Conservation (phyloP, 2,888 invertebrate genomes). For the Leptinotarsa juncta region DNA sequence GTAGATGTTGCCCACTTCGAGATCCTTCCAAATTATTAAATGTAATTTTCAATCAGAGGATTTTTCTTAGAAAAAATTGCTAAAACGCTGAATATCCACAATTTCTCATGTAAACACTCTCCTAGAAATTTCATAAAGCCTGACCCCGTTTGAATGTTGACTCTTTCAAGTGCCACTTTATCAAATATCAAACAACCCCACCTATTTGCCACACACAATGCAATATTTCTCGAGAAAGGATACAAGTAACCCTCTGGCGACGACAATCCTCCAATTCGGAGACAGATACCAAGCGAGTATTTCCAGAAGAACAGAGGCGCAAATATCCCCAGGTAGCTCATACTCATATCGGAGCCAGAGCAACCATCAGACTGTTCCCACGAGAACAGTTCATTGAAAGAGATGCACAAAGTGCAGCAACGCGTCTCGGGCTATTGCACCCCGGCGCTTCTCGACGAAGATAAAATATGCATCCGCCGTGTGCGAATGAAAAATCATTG, state of each 20-base stretch:
- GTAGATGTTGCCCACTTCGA: no score
- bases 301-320: neutral
- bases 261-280: neutral
- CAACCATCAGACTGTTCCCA: conserved; percentile 3
- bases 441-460: neutral
- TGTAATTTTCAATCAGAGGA: no score
- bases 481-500: conserved; percentile 4
- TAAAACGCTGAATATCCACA: no score
- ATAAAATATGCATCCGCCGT: conserved; percentile 2
- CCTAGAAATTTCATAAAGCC: neutral
- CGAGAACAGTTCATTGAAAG: conserved; percentile 2
- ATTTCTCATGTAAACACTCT: no score
- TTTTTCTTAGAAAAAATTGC: no score
- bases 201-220: neutral
- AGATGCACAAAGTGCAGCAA: conserved; percentile 11
- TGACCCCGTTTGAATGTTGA: neutral
- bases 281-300: neutral
- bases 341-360: conserved; percentile 7
- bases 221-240: conserved; percentile 8
- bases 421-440: conserved; percentile 7
- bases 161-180: neutral
- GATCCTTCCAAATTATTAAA: no score
- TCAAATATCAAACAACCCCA: neutral
- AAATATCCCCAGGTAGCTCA: conserved; percentile 13
- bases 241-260: conserved; percentile 11